Evolutionary conservation across 2,113 vertebrate species (phyloP), one percentile per base, ranked within the genome.

Genomic region (Rhynchopsitta pachyrhyncha): DNA sequence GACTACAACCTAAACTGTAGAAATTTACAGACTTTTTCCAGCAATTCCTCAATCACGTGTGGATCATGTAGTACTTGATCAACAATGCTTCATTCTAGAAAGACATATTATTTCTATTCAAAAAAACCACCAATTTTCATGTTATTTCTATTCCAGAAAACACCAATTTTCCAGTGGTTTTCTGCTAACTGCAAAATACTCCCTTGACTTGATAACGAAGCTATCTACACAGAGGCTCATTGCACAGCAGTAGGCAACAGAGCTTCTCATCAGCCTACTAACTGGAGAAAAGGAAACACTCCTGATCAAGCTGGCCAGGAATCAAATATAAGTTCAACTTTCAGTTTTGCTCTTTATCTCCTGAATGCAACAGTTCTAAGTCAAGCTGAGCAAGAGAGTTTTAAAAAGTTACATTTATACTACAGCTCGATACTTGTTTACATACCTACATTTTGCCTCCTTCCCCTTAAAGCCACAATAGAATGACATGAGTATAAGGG

Each of bases 131-230:
- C 19, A 46, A 46, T 46, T 46, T 46, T 46, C 17, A 6, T 31
- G 69, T 27, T 60, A 71, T 60, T 76, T 91, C 52, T 82, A 41
- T 49, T 55, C 31, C 68, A 68, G 84, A 85, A 23, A 2, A 13
- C 23, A 49, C 11, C 47, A 60, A 57, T 91, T 93, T 92, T 73
- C 78, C 82, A 63, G 62, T 49, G 63, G 42, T 82, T 94, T 93
- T 87, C 82, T 73, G 53, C 62, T 84, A 87, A 82, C n/a, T 73
- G 70, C 75, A 89, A 95, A 90, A 92, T 41, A 75, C 17, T 68
- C 33, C 50, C 68, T 86, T 78, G 57, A 59, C 77, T 75, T 55
- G 29, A 84, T 23, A 67, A 64, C 4, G 19, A 9, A 82, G 55
- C 60, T 60, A 60, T 42, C 52, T 73, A 76, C 67, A 69, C 55